Percentiles rank a stretch among this genome's conserved stretches.
phyloP scores from a whole-genome alignment of 2,113 vertebrate genomes.

The Oncorhynchus kisutch region DNA sequence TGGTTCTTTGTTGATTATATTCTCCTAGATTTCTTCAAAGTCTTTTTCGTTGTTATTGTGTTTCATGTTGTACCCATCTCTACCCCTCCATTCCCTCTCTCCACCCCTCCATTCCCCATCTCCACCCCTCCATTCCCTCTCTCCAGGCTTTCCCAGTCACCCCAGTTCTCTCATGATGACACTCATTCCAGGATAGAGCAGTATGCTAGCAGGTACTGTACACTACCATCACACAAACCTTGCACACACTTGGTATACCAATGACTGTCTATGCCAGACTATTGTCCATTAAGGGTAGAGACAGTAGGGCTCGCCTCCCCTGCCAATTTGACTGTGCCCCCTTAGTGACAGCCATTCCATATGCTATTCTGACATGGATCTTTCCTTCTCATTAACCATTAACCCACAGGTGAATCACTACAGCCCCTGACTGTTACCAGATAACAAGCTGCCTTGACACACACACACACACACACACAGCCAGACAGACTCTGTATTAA shows the following conservation, averaged over 20 bases:
- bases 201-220: slow-evolving; percentile 91
- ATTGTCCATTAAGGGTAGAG: background rate
- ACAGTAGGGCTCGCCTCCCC: background rate
- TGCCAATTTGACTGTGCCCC: background rate
- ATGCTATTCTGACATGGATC: background rate
- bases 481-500: background rate
- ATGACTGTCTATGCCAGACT: background rate
- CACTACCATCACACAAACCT: background rate
- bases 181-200: slow-evolving; percentile 97
- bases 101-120: background rate
- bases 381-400: background rate
- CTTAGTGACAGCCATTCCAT: background rate
- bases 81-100: no score
- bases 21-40: background rate
- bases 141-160: slow-evolving; percentile 86
- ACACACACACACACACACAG: no score
- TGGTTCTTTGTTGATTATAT: background rate
- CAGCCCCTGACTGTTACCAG: background rate
- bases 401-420: background rate
- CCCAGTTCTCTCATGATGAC: slow-evolving; percentile 92
- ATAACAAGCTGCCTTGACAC: background rate
- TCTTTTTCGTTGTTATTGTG: background rate
- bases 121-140: slow-evolving; percentile 19
- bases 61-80: background rate
- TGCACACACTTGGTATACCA: background rate